Base-by-base conservation (phyloP, 2,113 vertebrate species). In the Rattus norvegicus region DNA sequence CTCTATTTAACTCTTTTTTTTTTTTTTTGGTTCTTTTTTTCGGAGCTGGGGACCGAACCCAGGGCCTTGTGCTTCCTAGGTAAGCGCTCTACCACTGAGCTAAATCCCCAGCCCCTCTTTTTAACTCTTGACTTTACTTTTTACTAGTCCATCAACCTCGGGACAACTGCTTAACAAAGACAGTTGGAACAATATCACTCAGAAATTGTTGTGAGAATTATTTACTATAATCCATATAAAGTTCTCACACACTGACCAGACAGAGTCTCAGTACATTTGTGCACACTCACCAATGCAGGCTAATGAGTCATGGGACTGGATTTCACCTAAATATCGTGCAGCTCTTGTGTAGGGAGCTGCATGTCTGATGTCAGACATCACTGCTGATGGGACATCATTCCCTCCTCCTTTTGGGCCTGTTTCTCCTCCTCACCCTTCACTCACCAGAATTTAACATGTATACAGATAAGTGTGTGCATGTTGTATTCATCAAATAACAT, bases 121-220 rank as follows among this genome's bases (percentile, higher is more conserved):
- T 63, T 65, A 61, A 70, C 28, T 56, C 43, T 63, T 79, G 33
- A 83, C 52, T 69, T 61, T 10, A 89, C 20, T 86, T 9, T 75
- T 80, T 52, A 54, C 52, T 49, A 59, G 52, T 14, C 67, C 33
- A 19, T 33, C 76, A 65, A 89, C 59, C 84, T 67, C 63, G 9
- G 26, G 7, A n/a, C 95, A 93, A 89, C 7, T 36, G 28, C 36
- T 91, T 73, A 92, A 47, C n/a, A 88, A 14, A 39, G 77, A 87
- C 39, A 77, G 43, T 30, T 49, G 89, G 16, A 39, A 56, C 30
- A 92, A 90, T 69, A 67, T 67, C n/a, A 28, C 63, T 65, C 81
- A 77, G 63, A 43, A 20, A 4, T 47, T 94, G 43, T 92, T 94
- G 59, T 63, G 56, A 95, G 30, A 95, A 67, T 83, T 79, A 43